Evolutionary conservation across 2,113 vertebrate species (phyloP).

Genomic region (Thamnophis sirtalis): DNA sequence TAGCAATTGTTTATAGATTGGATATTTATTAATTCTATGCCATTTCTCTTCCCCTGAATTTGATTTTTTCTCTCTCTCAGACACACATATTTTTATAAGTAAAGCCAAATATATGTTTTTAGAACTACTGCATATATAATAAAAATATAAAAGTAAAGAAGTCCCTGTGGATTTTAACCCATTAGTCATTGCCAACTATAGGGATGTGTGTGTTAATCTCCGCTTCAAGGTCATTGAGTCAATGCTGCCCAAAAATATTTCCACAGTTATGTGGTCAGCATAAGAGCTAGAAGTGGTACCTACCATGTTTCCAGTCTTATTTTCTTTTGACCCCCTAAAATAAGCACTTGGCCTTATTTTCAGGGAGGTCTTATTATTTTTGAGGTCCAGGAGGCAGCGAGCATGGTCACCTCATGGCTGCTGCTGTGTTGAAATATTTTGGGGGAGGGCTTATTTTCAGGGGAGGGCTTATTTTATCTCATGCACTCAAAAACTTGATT

Average conservation of each 20-base stretch:
- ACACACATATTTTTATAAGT: neutral
- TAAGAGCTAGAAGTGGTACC: neutral
- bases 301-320: neutral
- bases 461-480: no score
- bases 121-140: neutral
- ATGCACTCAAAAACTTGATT: no score
- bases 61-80: neutral
- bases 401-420: no score
- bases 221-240: neutral
- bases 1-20: slow-evolving; percentile 48
- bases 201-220: neutral
- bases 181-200: neutral
- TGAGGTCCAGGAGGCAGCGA: no score
- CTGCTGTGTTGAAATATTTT: no score
- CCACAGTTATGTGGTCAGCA: neutral
- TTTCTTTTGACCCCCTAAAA: no score
- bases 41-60: neutral
- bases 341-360: no score
- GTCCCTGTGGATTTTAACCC: neutral
- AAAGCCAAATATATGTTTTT: neutral
- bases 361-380: no score
- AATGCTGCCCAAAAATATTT: neutral
- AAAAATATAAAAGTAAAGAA: neutral
- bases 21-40: slow-evolving; percentile 24
- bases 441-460: no score